Conservation (phyloP, 2,113 vertebrate genomes). For the Amazona guildingii region DNA sequence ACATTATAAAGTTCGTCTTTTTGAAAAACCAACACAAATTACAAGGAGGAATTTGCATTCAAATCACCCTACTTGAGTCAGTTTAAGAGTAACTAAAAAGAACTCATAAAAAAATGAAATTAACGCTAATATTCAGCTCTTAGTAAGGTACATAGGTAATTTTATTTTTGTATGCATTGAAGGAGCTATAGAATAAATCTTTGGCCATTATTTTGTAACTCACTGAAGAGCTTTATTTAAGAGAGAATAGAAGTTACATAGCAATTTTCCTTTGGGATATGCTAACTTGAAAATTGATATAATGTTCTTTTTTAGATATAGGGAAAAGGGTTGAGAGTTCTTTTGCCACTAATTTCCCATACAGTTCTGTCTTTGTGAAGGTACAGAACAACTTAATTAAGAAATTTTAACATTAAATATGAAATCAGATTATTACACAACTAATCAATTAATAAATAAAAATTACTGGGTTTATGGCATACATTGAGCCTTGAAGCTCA, state of each 20-base stretch:
- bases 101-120: background rate
- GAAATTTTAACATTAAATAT: background rate
- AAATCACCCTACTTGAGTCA: background rate
- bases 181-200: background rate
- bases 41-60: background rate
- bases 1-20: background rate
- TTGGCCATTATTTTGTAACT: background rate
- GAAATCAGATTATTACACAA: background rate
- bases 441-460: conserved; percentile 27
- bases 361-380: background rate
- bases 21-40: background rate
- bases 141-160: background rate
- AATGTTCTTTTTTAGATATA: background rate
- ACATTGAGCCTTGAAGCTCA: background rate
- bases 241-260: background rate
- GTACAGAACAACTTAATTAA: background rate
- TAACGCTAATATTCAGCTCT: background rate
- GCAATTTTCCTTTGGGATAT: background rate
- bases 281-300: background rate
- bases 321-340: background rate
- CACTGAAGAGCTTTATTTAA: background rate
- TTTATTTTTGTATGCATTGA: background rate
- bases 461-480: background rate
- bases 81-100: background rate
- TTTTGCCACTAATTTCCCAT: background rate